Conservation (phyloP, 2,797 vertebrate genomes). For the Myotis vivesi region DNA sequence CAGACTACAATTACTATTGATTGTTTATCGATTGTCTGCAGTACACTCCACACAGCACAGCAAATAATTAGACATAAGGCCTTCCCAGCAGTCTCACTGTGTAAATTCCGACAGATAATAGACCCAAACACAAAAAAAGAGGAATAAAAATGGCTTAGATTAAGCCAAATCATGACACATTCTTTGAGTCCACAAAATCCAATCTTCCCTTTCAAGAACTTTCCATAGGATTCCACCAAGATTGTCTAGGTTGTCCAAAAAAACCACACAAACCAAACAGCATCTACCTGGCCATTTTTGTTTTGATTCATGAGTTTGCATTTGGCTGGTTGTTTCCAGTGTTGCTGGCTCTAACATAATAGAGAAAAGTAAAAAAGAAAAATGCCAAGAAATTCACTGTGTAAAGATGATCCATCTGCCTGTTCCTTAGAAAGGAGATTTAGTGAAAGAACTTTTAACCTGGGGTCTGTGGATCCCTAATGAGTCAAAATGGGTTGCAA, state of each 20-base stretch:
- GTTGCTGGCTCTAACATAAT: not conserved
- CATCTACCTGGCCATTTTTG: not conserved
- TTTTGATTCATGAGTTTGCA: conserved; percentile 51
- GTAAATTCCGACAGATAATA: conserved; percentile 64
- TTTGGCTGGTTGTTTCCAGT: not conserved
- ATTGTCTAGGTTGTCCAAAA: conserved; percentile 61
- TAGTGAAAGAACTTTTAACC: not conserved
- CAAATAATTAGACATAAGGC: conserved; percentile 64
- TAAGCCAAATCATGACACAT: conserved; percentile 66
- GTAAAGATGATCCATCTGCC: not conserved
- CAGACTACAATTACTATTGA: conserved; percentile 69
- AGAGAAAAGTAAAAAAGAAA: conserved; percentile 16
- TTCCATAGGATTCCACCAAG: conserved; percentile 43
- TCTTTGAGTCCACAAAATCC: conserved; percentile 60
- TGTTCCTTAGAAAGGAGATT: not conserved
- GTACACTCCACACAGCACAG: conserved; percentile 43
- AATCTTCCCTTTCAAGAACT: conserved; percentile 50
- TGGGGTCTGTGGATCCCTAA: not conserved
- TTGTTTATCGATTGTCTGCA: conserved; percentile 62
- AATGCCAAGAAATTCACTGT: not conserved
- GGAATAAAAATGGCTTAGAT: conserved; percentile 63
- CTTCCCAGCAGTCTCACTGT: conserved; percentile 23
- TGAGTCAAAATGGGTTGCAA: not conserved
- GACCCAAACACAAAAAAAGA: conserved; percentile 64
- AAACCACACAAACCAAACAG: not conserved